These are phyloP conservation scores for Meganola albula DNA, from an alignment of 2,888 invertebrate genomes.

Conservation along the genomic window DNA sequence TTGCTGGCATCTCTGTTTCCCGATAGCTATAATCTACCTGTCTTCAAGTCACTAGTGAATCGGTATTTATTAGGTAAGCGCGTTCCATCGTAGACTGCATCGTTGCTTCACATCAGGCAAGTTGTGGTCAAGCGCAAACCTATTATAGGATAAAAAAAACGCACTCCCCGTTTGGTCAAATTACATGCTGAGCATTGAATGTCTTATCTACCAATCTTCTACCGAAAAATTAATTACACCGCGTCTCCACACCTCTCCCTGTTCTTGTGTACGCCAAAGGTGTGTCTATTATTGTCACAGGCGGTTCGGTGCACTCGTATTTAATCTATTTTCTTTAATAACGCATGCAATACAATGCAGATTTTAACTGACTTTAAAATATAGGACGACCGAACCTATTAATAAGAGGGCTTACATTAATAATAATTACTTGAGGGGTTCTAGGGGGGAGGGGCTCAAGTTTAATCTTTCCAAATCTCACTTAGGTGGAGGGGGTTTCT, in stretches of 20 bases:
- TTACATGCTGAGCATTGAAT: neutral
- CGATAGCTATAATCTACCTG: too few relatives aligned
- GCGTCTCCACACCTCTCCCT: conserved; percentile 26
- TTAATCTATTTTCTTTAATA: conserved; percentile 23
- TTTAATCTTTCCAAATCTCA: too few relatives aligned
- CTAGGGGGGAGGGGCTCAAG: too few relatives aligned
- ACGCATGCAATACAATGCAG: conserved; percentile 11
- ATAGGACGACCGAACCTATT: too few relatives aligned
- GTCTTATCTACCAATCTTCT: neutral
- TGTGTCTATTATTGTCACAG: conserved; percentile 32
- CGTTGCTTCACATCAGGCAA: neutral
- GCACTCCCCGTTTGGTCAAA: neutral
- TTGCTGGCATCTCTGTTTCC: too few relatives aligned
- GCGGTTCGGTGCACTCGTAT: conserved; percentile 28
- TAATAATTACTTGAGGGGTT: too few relatives aligned
- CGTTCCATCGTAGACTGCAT: neutral
- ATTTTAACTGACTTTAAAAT: conserved; percentile 9
- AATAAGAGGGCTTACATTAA: too few relatives aligned
- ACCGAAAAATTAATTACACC: neutral
- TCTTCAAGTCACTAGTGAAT: too few relatives aligned
- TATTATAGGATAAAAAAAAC: neutral
- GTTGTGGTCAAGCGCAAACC: neutral
- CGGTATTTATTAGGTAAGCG: too few relatives aligned
- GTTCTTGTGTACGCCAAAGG: conserved; percentile 33
- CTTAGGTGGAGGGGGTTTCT: too few relatives aligned